These are phyloP conservation scores for Martes flavigula DNA, from an alignment of 2,797 vertebrate species.

Conservation along the genomic window DNA sequence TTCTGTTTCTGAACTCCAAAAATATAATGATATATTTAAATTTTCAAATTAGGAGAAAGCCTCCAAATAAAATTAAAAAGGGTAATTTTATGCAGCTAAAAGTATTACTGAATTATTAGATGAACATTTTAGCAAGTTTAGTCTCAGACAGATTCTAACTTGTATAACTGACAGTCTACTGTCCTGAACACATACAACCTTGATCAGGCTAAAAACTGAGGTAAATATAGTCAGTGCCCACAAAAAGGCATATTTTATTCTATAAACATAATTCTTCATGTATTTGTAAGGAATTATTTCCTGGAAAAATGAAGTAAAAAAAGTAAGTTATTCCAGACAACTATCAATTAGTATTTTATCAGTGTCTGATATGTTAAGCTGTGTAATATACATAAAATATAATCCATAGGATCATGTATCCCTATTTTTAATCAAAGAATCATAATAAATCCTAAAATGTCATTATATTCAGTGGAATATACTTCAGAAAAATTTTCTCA, in stretches of 20 bases:
- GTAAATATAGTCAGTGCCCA: background rate
- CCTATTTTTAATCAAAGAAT: slow-evolving; percentile 41
- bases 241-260: background rate
- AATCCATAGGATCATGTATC: background rate
- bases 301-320: background rate
- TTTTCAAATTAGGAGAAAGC: background rate
- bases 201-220: background rate
- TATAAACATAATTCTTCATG: background rate
- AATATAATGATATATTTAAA: background rate
- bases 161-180: background rate
- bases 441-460: slow-evolving; percentile 13
- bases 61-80: background rate
- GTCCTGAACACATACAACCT: background rate
- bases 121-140: background rate
- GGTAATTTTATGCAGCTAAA: background rate
- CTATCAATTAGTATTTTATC: background rate
- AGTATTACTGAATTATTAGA: background rate
- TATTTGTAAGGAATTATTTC: background rate
- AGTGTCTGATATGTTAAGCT: background rate
- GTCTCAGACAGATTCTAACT: background rate
- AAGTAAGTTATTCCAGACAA: background rate
- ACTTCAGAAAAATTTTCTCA: slow-evolving; percentile 28
- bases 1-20: background rate
- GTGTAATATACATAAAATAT: background rate
- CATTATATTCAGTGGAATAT: background rate